These are phyloP conservation scores for Eupeodes luniger DNA, from an alignment of 2,888 invertebrate genomes.

Conservation along the genomic window DNA sequence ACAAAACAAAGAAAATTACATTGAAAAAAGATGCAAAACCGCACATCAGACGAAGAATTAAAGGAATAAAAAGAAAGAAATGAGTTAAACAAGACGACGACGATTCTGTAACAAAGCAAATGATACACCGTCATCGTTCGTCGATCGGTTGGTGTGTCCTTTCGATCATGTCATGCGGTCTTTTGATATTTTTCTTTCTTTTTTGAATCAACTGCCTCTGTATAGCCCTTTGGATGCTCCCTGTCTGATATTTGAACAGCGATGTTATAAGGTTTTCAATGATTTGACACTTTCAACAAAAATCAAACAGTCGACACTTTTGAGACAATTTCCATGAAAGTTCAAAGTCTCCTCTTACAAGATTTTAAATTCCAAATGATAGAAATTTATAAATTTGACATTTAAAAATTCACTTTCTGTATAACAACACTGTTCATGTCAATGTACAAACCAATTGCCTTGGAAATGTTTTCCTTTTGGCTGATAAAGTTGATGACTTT, in stretches of 20 bases:
- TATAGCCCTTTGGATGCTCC: neutral
- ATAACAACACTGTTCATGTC: conserved; percentile 22
- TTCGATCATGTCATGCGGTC: conserved; percentile 74
- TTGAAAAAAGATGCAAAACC: conserved; percentile 15
- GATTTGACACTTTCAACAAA: no score
- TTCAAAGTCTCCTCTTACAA: no score
- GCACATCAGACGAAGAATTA: conserved; percentile 32
- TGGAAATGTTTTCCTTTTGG: conserved; percentile 33
- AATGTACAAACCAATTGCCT: conserved; percentile 23
- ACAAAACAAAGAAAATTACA: neutral
- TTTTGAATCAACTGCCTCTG: neutral
- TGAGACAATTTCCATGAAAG: no score
- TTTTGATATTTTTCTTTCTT: conserved; percentile 27
- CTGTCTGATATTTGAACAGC: neutral
- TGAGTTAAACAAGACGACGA: conserved; percentile 68
- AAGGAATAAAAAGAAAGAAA: conserved; percentile 52
- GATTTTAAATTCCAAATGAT: no score
- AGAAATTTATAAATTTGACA: neutral
- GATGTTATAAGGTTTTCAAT: conserved; percentile 6
- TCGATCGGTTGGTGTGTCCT: conserved; percentile 67
- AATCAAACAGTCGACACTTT: no score
- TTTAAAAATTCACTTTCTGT: neutral
- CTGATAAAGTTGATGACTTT: conserved; percentile 67
- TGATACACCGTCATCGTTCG: conserved; percentile 65
- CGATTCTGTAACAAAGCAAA: conserved; percentile 74